Base-by-base conservation (phyloP, 2,888 invertebrate species). In the Drosophila rubida region DNA sequence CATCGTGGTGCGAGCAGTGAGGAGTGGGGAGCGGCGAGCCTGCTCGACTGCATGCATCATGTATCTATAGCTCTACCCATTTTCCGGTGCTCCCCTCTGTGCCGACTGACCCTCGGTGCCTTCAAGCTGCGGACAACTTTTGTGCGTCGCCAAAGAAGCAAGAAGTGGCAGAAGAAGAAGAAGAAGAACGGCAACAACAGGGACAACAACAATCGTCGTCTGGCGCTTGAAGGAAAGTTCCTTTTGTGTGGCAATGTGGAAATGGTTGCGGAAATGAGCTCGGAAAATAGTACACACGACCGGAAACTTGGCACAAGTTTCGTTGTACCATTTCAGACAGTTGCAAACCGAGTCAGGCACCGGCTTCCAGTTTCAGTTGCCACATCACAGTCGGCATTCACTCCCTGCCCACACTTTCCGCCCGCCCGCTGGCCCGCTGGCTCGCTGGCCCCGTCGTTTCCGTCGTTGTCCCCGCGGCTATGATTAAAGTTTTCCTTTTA, bases 401-500 rank as follows among this genome's bases (percentile, higher is more conserved):
- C 19, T 66, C 53, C 44, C 46, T 39, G 35, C 25, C 4, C 32
- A n/a, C 32, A 32, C 32, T 39, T 23, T 23, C 19, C 51, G 16
- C 6, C n/a, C 16, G 9, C 4, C 25, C 6, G 9, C 1, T 37
- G 3, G n/a, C 27, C 22, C 32, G 37, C 42, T 62, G 51, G 41
- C 55, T 41, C 5, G 19, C 19, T 19, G 19, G 19, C 19, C 19
- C 27, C 27, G 27, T 27, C 27, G 39, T 60, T 61, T 61, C 50
- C 58, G 61, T 32, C 60, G 19, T 27, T 35, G 16, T 48, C 22
- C 78, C 84, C 76, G 78, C 78, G 79, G 84, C 79, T 70, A 87
- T 87, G 84, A 85, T 87, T 84, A 84, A 81, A 86, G 87, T 86
- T 86, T 85, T 88, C 80, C 87, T 88, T 86, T 83, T 83, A 86